Evolutionary conservation across 1,140 invertebrate species (phyloP), one percentile per base, ranked within the genome.

Genomic region (Zaprionus kolodkinae): DNA sequence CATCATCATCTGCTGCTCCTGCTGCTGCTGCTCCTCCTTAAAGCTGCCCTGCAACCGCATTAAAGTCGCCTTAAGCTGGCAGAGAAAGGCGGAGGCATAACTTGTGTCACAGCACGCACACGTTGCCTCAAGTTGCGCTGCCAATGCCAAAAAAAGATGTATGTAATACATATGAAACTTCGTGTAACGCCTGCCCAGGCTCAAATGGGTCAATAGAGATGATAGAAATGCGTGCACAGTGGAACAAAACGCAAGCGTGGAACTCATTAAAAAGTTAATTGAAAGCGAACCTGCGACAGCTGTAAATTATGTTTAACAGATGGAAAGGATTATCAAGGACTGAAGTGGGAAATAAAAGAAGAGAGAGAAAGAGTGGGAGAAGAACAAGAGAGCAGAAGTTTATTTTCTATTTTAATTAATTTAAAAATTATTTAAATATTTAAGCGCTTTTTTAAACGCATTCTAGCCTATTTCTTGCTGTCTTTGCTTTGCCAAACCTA

Each of bases 61-160:
- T 30, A 30, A 30, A 30, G 27, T 30, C 27, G 27, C 27, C 17
- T 33, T 15, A 33, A 27, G 11, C 9, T 74, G 40, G 50, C 27
- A 30, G 27, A 3, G 27, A 2, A 2, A 21, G 27, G 27, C 57
- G 45, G 27, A 64, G 66, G 54, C 52, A 60, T 71, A 76, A 65
- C 68, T 71, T 71, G 60, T 71, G 72, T 75, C 72, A 65, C 52
- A 72, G 60, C 74, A 77, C 70, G 70, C 65, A 72, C 60, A 76
- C 54, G 61, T 11, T 36, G 33, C 30, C 64, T 69, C 40, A 57
- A 57, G 30, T 76, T 60, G 48, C 27, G 33, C 59, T 38, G 5
- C 38, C 50, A 61, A 52, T 56, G 64, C 15, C 27, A 27, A 50
- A 27, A 17, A 17, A 7, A 40, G 15, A 65, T 36, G 57, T 40